Evolutionary conservation across 2,113 vertebrate genomes (phyloP).

Genomic region (Erythrocercus mccallii): DNA sequence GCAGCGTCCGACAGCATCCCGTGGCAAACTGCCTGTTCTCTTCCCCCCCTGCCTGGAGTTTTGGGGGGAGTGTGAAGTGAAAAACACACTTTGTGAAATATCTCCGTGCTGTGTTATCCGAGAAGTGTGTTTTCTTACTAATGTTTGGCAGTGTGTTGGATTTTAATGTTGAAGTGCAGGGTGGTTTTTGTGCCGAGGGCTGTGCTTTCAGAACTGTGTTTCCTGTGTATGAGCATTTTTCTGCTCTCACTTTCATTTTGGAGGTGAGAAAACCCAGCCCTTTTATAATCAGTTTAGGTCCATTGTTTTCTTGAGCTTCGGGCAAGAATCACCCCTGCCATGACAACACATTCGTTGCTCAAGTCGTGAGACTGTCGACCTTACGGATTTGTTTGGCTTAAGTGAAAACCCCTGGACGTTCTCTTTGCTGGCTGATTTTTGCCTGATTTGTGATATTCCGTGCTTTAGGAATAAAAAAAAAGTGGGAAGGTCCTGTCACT

Average conservation of each 20-base stretch:
- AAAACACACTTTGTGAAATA: neutral
- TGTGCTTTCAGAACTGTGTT: neutral
- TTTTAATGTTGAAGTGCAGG: neutral
- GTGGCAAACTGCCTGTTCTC: neutral
- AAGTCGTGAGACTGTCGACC: neutral
- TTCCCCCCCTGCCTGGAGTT: neutral
- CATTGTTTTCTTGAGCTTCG: conserved; percentile 57
- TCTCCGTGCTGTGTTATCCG: neutral
- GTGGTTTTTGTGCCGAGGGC: neutral
- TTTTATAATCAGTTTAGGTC: conserved; percentile 43
- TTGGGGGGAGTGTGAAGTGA: neutral
- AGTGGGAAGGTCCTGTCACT: neutral
- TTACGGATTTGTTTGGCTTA: conserved; percentile 33
- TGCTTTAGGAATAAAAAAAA: neutral
- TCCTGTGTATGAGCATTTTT: neutral
- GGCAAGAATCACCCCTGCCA: conserved; percentile 35
- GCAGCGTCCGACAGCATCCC: neutral
- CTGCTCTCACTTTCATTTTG: conserved; percentile 46
- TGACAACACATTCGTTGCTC: conserved; percentile 4
- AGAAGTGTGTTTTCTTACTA: neutral
- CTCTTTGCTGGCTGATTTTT: neutral
- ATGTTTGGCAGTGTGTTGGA: neutral
- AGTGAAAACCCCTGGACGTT: neutral
- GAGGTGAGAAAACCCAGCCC: conserved; percentile 28
- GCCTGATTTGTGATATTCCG: neutral